Evolutionary conservation across 1,140 invertebrate species (phyloP), one percentile per base, ranked within the genome.

Genomic region (Macrocentrus cingulum): DNA sequence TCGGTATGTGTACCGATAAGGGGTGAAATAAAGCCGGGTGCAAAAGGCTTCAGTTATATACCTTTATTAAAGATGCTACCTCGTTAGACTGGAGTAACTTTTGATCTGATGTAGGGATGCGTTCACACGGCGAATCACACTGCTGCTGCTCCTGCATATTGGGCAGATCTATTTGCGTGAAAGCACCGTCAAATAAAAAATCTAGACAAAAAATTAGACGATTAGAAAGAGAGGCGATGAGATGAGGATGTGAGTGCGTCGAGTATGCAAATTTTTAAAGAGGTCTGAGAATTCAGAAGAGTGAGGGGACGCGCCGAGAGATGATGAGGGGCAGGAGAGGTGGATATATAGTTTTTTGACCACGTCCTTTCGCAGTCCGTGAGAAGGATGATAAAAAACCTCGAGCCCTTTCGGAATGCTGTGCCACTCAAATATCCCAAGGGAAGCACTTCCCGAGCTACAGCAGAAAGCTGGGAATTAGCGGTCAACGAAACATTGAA

Each of bases 221-320:
- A 51, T 51, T 55, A 51, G 64, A 60, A 60, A 53, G 59, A 51
- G 34, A 18, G 13, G 46, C 19, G 25, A 42, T 42, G 32, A 57
- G 62, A 41, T n/a, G 42, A 61, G 60, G 50, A 39, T 39, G 36
- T 11, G 36, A 20, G 15, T 56, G 25, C n/a, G 48, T 37, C 44
- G 53, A 51, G 55, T 67, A 71, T 71, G 69, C 68, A 70, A 71
- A 71, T 70, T 62, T 61, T 20, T 8, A 36, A 39, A 7, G 46
- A 59, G 46, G 65, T 63, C 69, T 70, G 67, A 66, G 66, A 71
- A 68, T 58, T 60, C 45, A 25, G 41, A n/a, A n/a, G n/a, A n/a
- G n/a, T n/a, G 44, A 61, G 63, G 51, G 60, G 67, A 57, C 53
- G 62, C 15, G 48, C 48, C 51, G 50, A 54, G 32, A 23, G 7